Evolutionary conservation across 2,113 vertebrate species (phyloP).

Genomic region (Alectura lathami): DNA sequence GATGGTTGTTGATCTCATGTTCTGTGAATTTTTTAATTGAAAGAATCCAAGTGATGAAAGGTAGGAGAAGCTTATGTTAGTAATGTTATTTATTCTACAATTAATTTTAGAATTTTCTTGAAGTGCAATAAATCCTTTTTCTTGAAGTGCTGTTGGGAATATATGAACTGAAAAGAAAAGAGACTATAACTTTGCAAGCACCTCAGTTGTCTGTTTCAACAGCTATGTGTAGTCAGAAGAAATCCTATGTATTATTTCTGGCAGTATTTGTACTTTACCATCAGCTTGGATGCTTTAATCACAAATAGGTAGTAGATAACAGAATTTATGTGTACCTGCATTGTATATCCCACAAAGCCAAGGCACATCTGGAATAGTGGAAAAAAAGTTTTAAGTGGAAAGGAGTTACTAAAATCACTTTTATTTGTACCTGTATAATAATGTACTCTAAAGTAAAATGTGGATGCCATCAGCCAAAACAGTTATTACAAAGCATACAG

Average conservation of each 20-base stretch:
- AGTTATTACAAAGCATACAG: neutral
- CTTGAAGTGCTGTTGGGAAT: neutral
- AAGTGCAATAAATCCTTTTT: neutral
- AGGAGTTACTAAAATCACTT: neutral
- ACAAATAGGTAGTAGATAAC: neutral
- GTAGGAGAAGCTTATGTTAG: neutral
- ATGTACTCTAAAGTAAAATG: conserved; percentile 15
- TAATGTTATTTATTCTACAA: neutral
- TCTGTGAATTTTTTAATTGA: neutral
- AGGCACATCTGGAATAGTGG: neutral
- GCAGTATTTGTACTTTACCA: neutral
- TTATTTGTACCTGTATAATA: conserved; percentile 19
- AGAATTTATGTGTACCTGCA: neutral
- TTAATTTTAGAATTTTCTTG: neutral
- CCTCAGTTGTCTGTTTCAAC: neutral
- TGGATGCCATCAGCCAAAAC: conserved; percentile 11
- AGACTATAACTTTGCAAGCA: neutral
- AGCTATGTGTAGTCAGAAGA: conserved; percentile 1
- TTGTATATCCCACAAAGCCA: neutral
- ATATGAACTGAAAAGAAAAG: neutral
- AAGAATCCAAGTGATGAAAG: neutral
- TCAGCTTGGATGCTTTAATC: conserved; percentile 15
- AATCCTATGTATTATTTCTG: neutral
- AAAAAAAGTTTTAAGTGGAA: neutral
- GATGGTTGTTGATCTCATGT: neutral